Evolutionary conservation across 2,797 vertebrate species (phyloP), one percentile per base, ranked within the genome.

Genomic region (Chelon auratus): DNA sequence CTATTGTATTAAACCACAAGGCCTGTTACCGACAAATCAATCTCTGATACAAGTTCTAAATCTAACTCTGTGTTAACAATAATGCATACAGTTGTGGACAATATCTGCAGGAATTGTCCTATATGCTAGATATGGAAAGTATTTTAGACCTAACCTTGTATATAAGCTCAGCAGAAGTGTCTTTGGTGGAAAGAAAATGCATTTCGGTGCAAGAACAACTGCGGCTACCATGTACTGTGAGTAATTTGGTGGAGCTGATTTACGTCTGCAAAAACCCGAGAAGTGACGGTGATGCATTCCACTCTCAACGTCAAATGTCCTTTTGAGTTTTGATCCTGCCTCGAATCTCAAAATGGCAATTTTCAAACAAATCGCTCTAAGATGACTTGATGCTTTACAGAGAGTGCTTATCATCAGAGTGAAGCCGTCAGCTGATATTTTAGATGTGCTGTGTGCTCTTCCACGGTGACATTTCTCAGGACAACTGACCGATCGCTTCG

Each of bases 381-480:
- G 18, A 67, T 55, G 58, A 55, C 56, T 70, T 51, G 13, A 73
- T 18, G 18, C 17, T 56, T 64, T 73, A 47, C 37, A 50, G 63
- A 42, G 56, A 80, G 50, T 3, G 10, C 30, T 18, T 33, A 24
- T 54, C 47, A 59, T 66, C 36, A 18, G 63, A 58, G n/a, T 37
- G 40, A 65, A 42, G 30, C 63, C 20, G 68, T 48, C 43, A 51
- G 4, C 43, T 82, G 50, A 82, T 62, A 82, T 80, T 73, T 81
- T 12, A 72, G 55, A 65, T 5, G 3, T 2, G 33, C 33, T 70
- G 18, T 62, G n/a, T 62, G n/a, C 61, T 65, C 30, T 55, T 48
- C 40, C 53, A 20, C 43, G 13, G 55, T 74, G 62, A 75, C 65
- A 72, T 82, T 71, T 84, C 50, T 74, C 48, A 33, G 40, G 58